Evolutionary conservation across 2,888 invertebrate species (phyloP).

Genomic region (Lepidochitona cinerea): DNA sequence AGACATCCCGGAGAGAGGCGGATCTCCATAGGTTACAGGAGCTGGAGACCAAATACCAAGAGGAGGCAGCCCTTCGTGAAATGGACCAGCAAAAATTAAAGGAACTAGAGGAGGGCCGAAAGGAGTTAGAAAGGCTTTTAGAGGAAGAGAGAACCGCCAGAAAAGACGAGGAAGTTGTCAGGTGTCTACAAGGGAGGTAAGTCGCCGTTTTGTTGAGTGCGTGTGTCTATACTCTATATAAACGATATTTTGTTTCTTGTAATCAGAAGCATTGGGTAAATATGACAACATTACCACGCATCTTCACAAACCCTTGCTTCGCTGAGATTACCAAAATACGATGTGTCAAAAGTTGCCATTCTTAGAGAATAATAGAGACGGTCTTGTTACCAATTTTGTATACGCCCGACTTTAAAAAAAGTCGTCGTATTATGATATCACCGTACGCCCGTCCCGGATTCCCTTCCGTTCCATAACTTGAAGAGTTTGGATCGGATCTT

Average conservation of each 20-base stretch:
- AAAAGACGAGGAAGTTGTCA: constrained; percentile 83
- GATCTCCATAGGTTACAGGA: background rate
- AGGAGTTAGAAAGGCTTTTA: constrained; percentile 79
- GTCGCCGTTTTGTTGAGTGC: background rate
- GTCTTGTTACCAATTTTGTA: too few species aligned
- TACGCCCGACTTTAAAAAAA: too few species aligned
- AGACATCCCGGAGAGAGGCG: background rate
- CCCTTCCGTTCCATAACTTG: too few species aligned
- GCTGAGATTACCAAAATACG: too few species aligned
- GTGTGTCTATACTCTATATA: background rate
- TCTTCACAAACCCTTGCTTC: too few species aligned
- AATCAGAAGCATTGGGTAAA: too few species aligned
- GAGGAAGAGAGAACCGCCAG: constrained; percentile 88
- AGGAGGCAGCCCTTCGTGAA: constrained; percentile 77
- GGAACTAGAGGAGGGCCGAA: constrained; percentile 80
- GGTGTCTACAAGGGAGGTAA: constrained; percentile 64
- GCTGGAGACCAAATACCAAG: background rate
- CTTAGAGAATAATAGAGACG: too few species aligned
- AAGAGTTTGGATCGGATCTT: too few species aligned
- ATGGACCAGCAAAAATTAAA: constrained; percentile 81
- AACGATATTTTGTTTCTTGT: background rate
- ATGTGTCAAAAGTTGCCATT: too few species aligned
- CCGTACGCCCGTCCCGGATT: too few species aligned
- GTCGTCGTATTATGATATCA: too few species aligned
- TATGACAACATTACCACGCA: too few species aligned